A percentile compares a stretch with the other conserved stretches of the same genome.
phyloP scores from a whole-genome alignment of 2,888 invertebrate genomes.

The Papilio gigon region DNA sequence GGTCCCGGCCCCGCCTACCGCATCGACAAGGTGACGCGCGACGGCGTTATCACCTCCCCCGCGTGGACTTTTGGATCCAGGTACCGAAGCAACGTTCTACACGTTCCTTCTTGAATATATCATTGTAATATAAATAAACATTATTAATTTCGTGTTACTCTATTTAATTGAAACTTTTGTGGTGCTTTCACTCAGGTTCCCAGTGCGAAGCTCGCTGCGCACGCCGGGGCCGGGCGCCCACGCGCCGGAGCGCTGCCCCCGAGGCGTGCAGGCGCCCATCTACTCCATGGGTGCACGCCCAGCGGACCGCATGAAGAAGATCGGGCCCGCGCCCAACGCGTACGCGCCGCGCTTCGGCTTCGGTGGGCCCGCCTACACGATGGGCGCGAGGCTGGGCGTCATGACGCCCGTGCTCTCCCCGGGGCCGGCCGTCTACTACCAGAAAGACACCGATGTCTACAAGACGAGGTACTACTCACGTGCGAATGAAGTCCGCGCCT shows the following conservation, averaged over 20 bases:
- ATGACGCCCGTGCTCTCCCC: slow-evolving; percentile 65
- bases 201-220: slow-evolving; percentile 52
- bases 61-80: slow-evolving; percentile 79
- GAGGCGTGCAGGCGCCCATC: slow-evolving; percentile 79
- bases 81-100: slow-evolving; percentile 40
- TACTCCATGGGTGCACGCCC: slow-evolving; percentile 82
- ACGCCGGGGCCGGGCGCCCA: slow-evolving; percentile 86
- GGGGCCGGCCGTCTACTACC: slow-evolving; percentile 81
- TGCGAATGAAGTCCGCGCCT: too few relatives aligned
- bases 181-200: slow-evolving; percentile 52
- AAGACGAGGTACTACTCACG: slow-evolving; percentile 64
- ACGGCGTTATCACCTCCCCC: slow-evolving; percentile 72
- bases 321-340: slow-evolving; percentile 84
- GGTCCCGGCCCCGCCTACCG: slow-evolving; percentile 77
- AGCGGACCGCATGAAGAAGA: slow-evolving; percentile 67
- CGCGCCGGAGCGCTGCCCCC: slow-evolving; percentile 82
- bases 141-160: too few relatives aligned
- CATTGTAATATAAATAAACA: too few relatives aligned
- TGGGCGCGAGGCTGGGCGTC: slow-evolving; percentile 69
- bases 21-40: slow-evolving; percentile 70
- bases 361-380: slow-evolving; percentile 74
- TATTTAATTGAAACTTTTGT: too few relatives aligned
- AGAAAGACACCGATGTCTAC: slow-evolving; percentile 67
- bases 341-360: slow-evolving; percentile 76
- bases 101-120: too few relatives aligned